A percentile compares a stretch with the other conserved stretches of the same genome.
phyloP scores from a whole-genome alignment of 2,113 vertebrate species.

The Choloepus hoffmanni region DNA sequence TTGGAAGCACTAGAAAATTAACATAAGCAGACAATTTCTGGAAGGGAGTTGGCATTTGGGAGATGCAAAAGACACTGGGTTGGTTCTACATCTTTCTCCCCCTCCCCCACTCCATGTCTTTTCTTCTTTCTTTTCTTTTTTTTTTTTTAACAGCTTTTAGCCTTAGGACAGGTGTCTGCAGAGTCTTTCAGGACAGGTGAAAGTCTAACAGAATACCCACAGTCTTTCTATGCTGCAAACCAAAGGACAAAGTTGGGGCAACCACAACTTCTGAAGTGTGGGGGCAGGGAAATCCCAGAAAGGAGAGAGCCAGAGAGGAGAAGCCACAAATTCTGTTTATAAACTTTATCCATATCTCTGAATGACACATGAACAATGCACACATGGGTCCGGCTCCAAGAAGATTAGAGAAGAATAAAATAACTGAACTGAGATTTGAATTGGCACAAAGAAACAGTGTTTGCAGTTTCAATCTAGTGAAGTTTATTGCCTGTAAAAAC shows the following conservation, averaged over 20 bases:
- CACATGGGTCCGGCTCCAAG: not conserved
- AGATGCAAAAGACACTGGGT: not conserved
- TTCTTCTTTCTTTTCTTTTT: not conserved
- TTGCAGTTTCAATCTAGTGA: not conserved
- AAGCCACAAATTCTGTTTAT: not conserved
- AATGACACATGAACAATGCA: not conserved
- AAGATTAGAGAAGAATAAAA: not conserved
- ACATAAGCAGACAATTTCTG: not conserved
- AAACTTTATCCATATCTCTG: not conserved
- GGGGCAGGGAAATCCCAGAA: fast-evolving
- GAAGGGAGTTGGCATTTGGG: not conserved
- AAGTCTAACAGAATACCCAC: conserved; percentile 15
- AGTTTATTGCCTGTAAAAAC: not conserved
- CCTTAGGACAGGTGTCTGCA: not conserved
- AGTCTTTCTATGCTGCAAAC: not conserved
- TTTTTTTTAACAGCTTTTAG: not conserved
- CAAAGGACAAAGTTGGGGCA: not conserved
- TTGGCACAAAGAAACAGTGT: not conserved
- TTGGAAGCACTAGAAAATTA: not conserved
- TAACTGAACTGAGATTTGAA: conserved; percentile 16
- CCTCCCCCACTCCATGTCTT: not conserved
- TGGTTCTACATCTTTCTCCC: not conserved
- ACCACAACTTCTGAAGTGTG: not conserved
- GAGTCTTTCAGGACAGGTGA: not conserved
- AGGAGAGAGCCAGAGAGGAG: not conserved